Conservation (phyloP, 1,140 invertebrate species). For the Lordiphosa collinella region DNA sequence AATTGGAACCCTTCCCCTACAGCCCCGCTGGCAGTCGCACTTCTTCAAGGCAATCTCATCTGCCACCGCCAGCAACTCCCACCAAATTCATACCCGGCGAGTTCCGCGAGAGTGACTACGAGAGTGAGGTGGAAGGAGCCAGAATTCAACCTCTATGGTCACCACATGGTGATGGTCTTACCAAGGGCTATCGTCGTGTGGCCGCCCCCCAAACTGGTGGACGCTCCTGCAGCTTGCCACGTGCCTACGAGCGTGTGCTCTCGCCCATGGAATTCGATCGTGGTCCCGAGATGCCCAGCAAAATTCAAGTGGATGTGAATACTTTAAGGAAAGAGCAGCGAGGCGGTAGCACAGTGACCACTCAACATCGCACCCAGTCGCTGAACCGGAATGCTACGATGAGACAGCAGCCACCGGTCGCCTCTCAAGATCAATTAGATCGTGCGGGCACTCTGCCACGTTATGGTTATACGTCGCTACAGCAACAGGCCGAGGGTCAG, state of each 20-base stretch:
- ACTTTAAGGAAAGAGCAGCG: slow-evolving; percentile 60
- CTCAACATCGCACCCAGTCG: slow-evolving; percentile 56
- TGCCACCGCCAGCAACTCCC: slow-evolving; percentile 81
- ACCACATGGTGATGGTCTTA: slow-evolving; percentile 82
- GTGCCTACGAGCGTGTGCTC: slow-evolving; percentile 80
- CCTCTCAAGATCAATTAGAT: slow-evolving; percentile 68
- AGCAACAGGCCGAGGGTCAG: slow-evolving; percentile 79
- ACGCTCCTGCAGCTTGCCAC: slow-evolving; percentile 80
- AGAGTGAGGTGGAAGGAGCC: slow-evolving; percentile 84
- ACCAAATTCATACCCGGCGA: slow-evolving; percentile 86
- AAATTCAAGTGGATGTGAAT: slow-evolving; percentile 66
- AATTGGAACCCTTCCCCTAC: slow-evolving; percentile 81
- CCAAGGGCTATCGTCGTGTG: slow-evolving; percentile 83
- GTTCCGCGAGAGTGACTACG: slow-evolving; percentile 86
- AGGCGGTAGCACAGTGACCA: slow-evolving; percentile 55
- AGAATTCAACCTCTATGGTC: slow-evolving; percentile 84
- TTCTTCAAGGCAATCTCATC: slow-evolving; percentile 58
- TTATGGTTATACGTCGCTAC: slow-evolving; percentile 81
- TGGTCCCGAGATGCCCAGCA: slow-evolving; percentile 80
- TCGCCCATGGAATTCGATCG: slow-evolving; percentile 84
- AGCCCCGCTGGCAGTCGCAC: slow-evolving; percentile 75
- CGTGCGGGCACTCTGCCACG: slow-evolving; percentile 83
- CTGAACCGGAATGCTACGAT: slow-evolving; percentile 61
- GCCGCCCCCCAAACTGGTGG: slow-evolving; percentile 79
- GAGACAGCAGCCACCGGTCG: slow-evolving; percentile 35